Base-by-base conservation (phyloP, 2,888 invertebrate genomes). In the Entomobrya proxima region DNA sequence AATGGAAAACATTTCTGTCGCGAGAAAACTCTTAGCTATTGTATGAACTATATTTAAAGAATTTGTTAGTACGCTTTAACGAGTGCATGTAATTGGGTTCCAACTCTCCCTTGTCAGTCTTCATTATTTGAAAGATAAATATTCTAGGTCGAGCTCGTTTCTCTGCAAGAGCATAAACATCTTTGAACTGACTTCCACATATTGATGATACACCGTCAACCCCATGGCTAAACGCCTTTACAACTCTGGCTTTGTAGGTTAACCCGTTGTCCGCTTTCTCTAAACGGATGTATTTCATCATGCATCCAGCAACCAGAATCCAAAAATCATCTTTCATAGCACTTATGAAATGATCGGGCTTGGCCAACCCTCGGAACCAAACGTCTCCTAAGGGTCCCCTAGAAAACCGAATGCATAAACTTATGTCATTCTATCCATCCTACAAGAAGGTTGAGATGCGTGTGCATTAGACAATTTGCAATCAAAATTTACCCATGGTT, bases 161-260 rank as follows among this genome's bases (percentile, higher is more conserved):
- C 75, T 89, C 89, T 9, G 88, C 89, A n/a, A 89, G n/a, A 13
- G 89, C 89, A 37, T 86, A 89, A 24, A 87, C 82, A 40, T 85
- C 83, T 13, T 58, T 61, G n/a, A 47, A 61, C 7, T 82, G 88
- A 78, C 76, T 82, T n/a, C 88, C 88, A 77, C 85, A 86, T n/a
- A 89, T 30, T 5, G 82, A 67, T 7, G 86, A 75, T 13, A 89
- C 85, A 5, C 89, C 89, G 24, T 88, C 87, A 7, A 88, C 81
- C n/a, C 82, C 84, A 35, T 88, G 88, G 21, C 79, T 74, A 77
- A 89, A 87, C 6, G 81, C 64, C 18, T 85, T 74, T 13, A 88
- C 74, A 24, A 88, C 75, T n/a, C 87, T 61, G 0, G 84, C 50
- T 52, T 50, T 80, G 47, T 72, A 83, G 21, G 64, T 35, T 0